Percentiles rank a stretch among this genome's conserved stretches.
phyloP scores from a whole-genome alignment of 1,140 invertebrate species.

The Eufriesea mexicana region DNA sequence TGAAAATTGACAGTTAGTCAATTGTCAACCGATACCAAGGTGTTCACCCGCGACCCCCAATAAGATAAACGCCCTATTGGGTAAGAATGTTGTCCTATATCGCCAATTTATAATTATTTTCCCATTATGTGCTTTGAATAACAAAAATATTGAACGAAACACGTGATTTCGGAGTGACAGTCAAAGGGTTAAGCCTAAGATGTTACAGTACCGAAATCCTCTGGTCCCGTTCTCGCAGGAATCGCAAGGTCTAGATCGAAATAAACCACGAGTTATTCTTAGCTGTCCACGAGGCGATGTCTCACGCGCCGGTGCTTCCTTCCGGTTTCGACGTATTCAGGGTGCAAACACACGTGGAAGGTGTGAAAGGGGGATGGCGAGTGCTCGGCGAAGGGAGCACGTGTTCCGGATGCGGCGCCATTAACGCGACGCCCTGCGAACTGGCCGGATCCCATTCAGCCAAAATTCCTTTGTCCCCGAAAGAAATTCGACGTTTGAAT shows the following conservation, averaged over 20 bases:
- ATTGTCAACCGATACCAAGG: too few species aligned
- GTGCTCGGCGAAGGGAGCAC: constrained; percentile 4
- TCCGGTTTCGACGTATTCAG: constrained; percentile 65
- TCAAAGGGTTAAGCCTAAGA: too few species aligned
- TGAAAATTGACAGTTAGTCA: too few species aligned
- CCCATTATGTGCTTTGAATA: too few species aligned
- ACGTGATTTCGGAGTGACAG: too few species aligned
- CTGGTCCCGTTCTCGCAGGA: constrained; percentile 44
- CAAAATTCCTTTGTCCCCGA: neutral
- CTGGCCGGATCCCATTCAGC: neutral
- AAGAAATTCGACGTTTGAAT: constrained; percentile 21
- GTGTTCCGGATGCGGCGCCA: constrained; percentile 43
- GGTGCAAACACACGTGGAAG: constrained; percentile 67
- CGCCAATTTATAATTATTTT: too few species aligned
- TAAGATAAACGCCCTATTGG: too few species aligned
- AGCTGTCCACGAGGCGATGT: constrained; percentile 43
- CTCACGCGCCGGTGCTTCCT: constrained; percentile 60
- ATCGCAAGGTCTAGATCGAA: constrained; percentile 42
- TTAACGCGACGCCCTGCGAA: constrained; percentile 26
- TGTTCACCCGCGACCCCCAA: too few species aligned
- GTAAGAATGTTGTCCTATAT: too few species aligned
- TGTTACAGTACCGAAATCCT: neutral
- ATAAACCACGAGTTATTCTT: constrained; percentile 64
- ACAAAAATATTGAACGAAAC: too few species aligned
- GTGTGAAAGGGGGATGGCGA: constrained; percentile 59